These are phyloP conservation scores for Dicaeum eximium DNA, from an alignment of 2,113 vertebrate species.

Conservation along the genomic window DNA sequence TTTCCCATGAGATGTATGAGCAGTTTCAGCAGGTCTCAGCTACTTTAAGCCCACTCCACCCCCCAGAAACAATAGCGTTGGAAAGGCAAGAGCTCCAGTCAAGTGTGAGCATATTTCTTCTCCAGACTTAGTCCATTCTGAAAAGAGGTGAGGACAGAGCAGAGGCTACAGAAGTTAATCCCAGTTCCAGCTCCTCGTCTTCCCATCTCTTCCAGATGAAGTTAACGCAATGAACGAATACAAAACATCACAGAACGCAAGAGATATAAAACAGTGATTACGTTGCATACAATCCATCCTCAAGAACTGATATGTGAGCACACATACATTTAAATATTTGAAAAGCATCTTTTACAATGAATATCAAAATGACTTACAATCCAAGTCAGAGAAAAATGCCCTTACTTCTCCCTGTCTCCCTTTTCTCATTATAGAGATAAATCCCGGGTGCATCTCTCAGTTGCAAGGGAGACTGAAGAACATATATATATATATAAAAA, in stretches of 20 bases:
- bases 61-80: neutral
- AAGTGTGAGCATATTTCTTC: neutral
- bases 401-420: slow-evolving; percentile 69
- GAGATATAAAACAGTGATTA: slow-evolving; percentile 50
- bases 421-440: slow-evolving; percentile 80
- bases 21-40: neutral
- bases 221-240: neutral
- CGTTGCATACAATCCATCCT: slow-evolving; percentile 45
- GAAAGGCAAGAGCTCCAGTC: neutral
- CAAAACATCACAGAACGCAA: neutral
- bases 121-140: neutral
- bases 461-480: slow-evolving; percentile 37
- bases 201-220: slow-evolving; percentile 1
- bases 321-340: slow-evolving; percentile 79
- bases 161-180: neutral
- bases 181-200: neutral
- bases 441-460: slow-evolving; percentile 58
- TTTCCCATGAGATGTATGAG: neutral
- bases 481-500: slow-evolving; percentile 1
- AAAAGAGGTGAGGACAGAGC: neutral
- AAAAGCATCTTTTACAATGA: slow-evolving; percentile 77
- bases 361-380: slow-evolving; percentile 76
- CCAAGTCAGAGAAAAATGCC: slow-evolving; percentile 71
- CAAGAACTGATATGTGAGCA: slow-evolving; percentile 64
- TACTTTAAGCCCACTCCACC: neutral